phyloP scores from a whole-genome alignment of 1,140 invertebrate genomes.

The Pinna nobilis region DNA sequence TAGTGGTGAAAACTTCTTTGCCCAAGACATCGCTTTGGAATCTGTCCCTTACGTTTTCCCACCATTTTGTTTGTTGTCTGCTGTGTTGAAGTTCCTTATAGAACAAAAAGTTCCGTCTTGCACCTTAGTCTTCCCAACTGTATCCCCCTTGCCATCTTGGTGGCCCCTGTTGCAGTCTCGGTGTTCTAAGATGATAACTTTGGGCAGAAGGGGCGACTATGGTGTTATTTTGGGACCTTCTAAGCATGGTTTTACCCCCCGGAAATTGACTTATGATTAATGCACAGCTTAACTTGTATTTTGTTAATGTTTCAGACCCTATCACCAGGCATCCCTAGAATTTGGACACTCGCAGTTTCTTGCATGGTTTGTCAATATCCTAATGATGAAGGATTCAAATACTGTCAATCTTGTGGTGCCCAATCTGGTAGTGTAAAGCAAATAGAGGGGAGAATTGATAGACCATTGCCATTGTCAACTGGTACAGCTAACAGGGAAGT shows the following conservation, averaged over 20 bases:
- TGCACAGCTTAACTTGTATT: neutral
- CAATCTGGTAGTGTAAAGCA: too few relatives aligned
- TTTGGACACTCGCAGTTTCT: too few relatives aligned
- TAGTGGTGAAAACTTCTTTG: conserved; percentile 15
- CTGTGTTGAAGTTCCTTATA: neutral
- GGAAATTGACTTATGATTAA: neutral
- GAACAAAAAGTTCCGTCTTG: neutral
- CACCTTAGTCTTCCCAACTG: neutral
- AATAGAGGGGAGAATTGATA: too few relatives aligned
- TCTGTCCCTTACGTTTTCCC: conserved; percentile 29
- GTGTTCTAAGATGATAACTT: neutral
- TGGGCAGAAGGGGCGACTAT: neutral
- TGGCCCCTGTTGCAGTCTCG: neutral
- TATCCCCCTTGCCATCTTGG: conserved; percentile 1
- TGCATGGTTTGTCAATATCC: too few relatives aligned
- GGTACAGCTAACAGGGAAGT: neutral
- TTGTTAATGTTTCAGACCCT: neutral
- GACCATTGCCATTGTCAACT: too few relatives aligned
- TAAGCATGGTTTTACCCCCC: neutral
- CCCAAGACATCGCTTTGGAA: conserved; percentile 10
- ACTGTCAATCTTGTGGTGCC: too few relatives aligned
- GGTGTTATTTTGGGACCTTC: neutral
- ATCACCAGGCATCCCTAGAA: too few relatives aligned
- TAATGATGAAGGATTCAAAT: too few relatives aligned
- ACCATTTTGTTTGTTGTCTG: conserved; percentile 17